These are phyloP conservation scores for Progne subis DNA, from an alignment of 2,113 vertebrate species.

Conservation along the genomic window DNA sequence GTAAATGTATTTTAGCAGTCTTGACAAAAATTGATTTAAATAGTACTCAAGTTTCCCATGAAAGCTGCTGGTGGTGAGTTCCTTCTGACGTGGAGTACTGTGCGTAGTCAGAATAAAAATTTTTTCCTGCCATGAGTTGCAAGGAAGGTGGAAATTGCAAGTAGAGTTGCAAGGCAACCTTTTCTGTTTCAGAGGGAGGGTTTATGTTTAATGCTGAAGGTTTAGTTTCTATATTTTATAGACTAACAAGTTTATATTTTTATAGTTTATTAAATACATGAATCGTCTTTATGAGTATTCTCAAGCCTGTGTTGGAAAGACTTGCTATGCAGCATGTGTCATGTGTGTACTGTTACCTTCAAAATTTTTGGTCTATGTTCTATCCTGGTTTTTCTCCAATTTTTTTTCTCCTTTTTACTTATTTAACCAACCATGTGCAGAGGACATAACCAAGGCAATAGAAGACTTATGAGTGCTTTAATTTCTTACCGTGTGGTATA, in stretches of 20 bases:
- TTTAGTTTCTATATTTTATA: background rate
- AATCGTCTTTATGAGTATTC: background rate
- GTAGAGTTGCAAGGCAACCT: background rate
- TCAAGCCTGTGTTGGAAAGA: background rate
- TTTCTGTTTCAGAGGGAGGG: background rate
- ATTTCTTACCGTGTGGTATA: background rate
- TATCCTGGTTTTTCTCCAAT: background rate
- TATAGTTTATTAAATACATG: background rate
- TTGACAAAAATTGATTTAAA: background rate
- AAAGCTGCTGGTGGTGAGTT: background rate
- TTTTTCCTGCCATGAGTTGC: background rate
- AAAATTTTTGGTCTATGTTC: background rate
- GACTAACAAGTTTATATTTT: background rate
- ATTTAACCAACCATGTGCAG: background rate
- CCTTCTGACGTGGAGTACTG: background rate
- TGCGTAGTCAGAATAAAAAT: background rate
- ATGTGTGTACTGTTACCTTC: background rate
- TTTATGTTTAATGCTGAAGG: background rate
- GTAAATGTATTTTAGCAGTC: background rate
- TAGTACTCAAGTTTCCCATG: background rate
- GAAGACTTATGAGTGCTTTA: background rate
- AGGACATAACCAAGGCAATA: background rate
- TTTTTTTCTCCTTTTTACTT: background rate
- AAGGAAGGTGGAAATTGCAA: background rate
- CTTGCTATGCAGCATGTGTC: background rate